Conservation (phyloP, 2,888 invertebrate species). For the Dasysyrphus albostriatus region DNA sequence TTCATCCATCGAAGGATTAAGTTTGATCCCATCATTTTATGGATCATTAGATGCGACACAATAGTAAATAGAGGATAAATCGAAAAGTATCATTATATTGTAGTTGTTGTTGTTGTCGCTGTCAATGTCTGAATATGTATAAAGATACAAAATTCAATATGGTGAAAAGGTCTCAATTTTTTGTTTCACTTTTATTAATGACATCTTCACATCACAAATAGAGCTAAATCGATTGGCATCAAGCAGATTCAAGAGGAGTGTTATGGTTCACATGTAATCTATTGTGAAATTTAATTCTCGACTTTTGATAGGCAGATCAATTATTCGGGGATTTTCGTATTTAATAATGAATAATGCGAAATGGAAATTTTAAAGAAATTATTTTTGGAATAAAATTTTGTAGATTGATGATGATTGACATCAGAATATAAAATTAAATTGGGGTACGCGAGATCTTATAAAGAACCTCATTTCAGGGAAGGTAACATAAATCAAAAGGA, state of each 20-base stretch:
- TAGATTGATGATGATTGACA: background rate
- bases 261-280: conserved; percentile 73
- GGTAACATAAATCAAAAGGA: too few relatives aligned
- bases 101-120: background rate
- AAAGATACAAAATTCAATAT: conserved; percentile 18
- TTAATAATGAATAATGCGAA: conserved; percentile 6
- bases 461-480: too few relatives aligned
- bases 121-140: background rate
- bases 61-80: conserved; percentile 69
- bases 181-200: conserved; percentile 23
- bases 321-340: conserved; percentile 53
- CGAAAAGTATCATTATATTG: conserved; percentile 29
- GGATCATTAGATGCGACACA: conserved; percentile 74
- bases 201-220: conserved; percentile 58
- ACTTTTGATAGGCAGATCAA: conserved; percentile 75
- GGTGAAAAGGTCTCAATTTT: conserved; percentile 5
- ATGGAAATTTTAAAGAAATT: background rate
- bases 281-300: conserved; percentile 70
- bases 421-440: too few relatives aligned
- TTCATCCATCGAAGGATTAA: conserved; percentile 47
- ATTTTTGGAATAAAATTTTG: background rate
- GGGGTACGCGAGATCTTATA: too few relatives aligned
- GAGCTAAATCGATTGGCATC: conserved; percentile 50
- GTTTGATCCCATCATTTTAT: conserved; percentile 74
- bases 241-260: conserved; percentile 33